Conservation (phyloP, 2,888 invertebrate species). For the Sthenelais limicola region DNA sequence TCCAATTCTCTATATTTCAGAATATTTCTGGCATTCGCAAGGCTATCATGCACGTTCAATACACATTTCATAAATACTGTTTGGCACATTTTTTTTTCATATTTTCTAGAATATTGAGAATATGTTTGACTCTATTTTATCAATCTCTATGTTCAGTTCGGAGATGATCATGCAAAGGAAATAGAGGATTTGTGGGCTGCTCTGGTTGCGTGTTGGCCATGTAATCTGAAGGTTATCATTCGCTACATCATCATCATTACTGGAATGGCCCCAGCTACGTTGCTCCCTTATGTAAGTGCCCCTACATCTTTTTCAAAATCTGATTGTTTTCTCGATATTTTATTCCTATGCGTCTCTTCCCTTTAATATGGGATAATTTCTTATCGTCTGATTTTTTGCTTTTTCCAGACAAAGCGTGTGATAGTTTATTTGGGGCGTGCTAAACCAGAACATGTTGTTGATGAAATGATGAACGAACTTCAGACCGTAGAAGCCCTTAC, state of each 20-base stretch:
- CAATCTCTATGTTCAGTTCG: conserved; percentile 84
- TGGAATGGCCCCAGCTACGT: conserved; percentile 95
- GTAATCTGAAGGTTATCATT: conserved; percentile 96
- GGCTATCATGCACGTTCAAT: no score
- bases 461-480: conserved; percentile 97
- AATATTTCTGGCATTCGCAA: no score
- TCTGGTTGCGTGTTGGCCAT: conserved; percentile 93
- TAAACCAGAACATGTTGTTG: conserved; percentile 91
- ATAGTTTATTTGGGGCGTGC: conserved; percentile 93
- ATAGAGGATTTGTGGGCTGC: conserved; percentile 97
- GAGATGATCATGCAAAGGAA: conserved; percentile 95
- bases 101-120: no score
- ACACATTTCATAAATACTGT: no score
- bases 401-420: conserved; percentile 91
- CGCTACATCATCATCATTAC: conserved; percentile 96
- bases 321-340: no score
- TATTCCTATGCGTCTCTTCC: no score
- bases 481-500: conserved; percentile 94
- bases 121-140: no score
- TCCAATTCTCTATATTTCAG: no score
- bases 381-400: background rate
- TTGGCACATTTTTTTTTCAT: no score
- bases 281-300: conserved; percentile 87
- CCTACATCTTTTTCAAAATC: no score
- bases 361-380: background rate